Evolutionary conservation across 1,140 invertebrate genomes (phyloP), one percentile per base, ranked within the genome.

Genomic region (Temnothorax longispinosus): DNA sequence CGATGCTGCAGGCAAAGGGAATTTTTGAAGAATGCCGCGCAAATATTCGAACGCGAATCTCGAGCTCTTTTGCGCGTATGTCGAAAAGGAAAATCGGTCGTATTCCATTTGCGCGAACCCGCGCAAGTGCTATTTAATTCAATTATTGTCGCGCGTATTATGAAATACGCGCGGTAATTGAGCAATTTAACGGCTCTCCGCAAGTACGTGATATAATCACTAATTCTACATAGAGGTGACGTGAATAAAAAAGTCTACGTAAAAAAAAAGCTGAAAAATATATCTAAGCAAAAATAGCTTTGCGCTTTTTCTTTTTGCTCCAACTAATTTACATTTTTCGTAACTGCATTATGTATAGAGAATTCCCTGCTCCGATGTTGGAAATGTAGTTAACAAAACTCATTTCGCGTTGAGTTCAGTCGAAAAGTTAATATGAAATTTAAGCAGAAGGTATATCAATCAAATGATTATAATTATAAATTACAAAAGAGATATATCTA

Each of bases 1-100:
- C 76, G 75, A 78, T 64, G 7, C 2, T 15, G 27, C 27, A 27
- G 27, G n/a, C 21, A 35, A n/a, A 44, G n/a, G 27, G 72, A 75
- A 88, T 80, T 88, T 88, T 89, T 89, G 52, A 67, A 35, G 67
- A 75, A 54, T 69, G 62, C 44, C 47, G 44, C 76, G 72, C 27
- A 27, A 60, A 7, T 52, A 64, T 74, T 85, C 41, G 32, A 6
- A 32, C 15, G 11, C 21, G 15, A 72, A 80, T 58, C 32, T 56
- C 35, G 15, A 7, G 0, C 52, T 27, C 3, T 32, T 62, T 62
- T 41, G 38, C 38, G 38, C 35, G 18, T 8, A 0, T 15, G 38
- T 74, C 13, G 27, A 54, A 60, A 44, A 74, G 72, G 56, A 71
- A 82, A 41, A 27, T 60, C 52, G 80, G 15, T 35, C 18, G 47